Evolutionary conservation across 2,888 invertebrate species (phyloP).

Genomic region (Scrobipalpa costella): DNA sequence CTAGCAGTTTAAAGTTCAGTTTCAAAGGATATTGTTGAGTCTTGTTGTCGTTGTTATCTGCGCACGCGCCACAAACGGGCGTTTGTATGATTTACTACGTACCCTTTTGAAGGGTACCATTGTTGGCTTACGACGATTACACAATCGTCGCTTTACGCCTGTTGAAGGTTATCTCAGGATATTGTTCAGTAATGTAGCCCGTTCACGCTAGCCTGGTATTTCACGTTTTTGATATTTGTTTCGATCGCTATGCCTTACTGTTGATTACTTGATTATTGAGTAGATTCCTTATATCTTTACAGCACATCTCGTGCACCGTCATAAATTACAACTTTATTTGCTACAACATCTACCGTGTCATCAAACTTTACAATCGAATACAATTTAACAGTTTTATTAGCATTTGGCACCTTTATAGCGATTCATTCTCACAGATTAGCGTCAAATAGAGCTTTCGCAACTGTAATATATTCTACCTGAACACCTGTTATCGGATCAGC

Average conservation of each 20-base stretch:
- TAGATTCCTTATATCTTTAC: conserved; percentile 4
- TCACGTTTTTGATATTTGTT: conserved; percentile 64
- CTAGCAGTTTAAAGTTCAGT: conserved; percentile 42
- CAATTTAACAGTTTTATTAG: too few relatives aligned
- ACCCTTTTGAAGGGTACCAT: conserved; percentile 63
- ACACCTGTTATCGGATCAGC: conserved; percentile 1
- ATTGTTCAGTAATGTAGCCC: conserved; percentile 38
- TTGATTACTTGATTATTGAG: not conserved
- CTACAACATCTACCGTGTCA: not conserved
- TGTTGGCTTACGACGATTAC: conserved; percentile 56
- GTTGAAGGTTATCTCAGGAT: conserved; percentile 63
- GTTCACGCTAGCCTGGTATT: conserved; percentile 51
- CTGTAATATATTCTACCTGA: not conserved
- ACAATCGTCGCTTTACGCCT: conserved; percentile 55
- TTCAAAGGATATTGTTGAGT: conserved; percentile 27
- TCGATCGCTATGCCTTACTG: conserved; percentile 32
- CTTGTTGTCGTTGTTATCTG: conserved; percentile 47
- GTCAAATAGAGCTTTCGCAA: not conserved
- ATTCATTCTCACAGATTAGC: not conserved
- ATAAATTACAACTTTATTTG: not conserved
- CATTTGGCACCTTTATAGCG: not conserved
- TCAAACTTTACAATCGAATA: too few relatives aligned
- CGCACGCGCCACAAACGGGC: conserved; percentile 73
- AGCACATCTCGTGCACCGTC: not conserved
- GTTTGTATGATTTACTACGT: conserved; percentile 72